Percentiles rank a stretch among this genome's conserved stretches.
Conservation (phyloP, 2,888 invertebrate genomes). For the Netelia virgata region DNA sequence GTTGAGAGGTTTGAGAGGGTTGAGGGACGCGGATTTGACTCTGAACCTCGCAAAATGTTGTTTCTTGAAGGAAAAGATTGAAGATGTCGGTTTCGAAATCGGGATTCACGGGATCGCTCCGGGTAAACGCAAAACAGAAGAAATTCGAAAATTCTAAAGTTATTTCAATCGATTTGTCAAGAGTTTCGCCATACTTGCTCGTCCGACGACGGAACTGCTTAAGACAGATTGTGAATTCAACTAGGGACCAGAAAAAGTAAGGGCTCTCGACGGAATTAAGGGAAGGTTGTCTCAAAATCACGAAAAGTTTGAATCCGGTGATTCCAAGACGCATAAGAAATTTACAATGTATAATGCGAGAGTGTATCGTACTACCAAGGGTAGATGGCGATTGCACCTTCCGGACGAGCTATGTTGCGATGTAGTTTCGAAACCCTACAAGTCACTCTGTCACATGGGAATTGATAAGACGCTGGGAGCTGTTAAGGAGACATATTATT, state of each 20-base stretch:
- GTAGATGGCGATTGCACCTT: conserved; percentile 59
- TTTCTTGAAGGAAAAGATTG: conserved; percentile 55
- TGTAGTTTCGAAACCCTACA: conserved; percentile 57
- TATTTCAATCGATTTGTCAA: conserved; percentile 76
- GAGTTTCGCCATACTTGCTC: conserved; percentile 71
- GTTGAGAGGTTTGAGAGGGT: not conserved
- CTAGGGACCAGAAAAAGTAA: conserved; percentile 73
- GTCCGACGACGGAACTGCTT: conserved; percentile 73
- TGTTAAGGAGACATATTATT: conserved; percentile 66
- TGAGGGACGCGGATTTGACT: conserved; percentile 17
- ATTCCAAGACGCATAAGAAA: conserved; percentile 57
- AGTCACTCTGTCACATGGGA: conserved; percentile 60
- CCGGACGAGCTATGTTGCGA: conserved; percentile 47
- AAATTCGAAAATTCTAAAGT: conserved; percentile 22
- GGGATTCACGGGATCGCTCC: conserved; percentile 2
- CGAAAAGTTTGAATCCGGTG: conserved; percentile 62
- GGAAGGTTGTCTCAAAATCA: conserved; percentile 51
- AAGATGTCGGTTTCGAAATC: conserved; percentile 46
- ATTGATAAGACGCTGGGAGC: conserved; percentile 65
- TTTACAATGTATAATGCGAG: conserved; percentile 62
- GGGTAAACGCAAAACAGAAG: not conserved
- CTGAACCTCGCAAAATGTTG: conserved; percentile 30
- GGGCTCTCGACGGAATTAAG: conserved; percentile 57
- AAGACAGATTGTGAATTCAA: conserved; percentile 67
- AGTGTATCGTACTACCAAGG: conserved; percentile 60